Base-by-base conservation (phyloP, 1,140 invertebrate species). In the Aphis gossypii region DNA sequence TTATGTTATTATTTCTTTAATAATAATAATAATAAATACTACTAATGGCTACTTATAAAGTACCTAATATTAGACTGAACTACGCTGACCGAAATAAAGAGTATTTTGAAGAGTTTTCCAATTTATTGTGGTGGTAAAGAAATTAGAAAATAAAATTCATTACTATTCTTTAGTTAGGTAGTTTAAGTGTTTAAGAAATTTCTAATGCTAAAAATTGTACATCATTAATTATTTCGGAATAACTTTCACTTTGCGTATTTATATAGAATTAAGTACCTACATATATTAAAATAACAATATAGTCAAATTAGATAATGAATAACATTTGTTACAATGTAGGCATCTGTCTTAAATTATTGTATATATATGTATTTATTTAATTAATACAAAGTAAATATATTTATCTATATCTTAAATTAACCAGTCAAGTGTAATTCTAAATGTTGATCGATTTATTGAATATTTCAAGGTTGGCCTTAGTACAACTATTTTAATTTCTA, bases 201-300 rank as follows among this genome's bases (percentile, higher is more conserved):
- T 84, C 82, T 38, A 84, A 84, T 41, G 23, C 20, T 84, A 9
- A 38, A 38, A 35, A 41, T 38, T 84, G 35, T 41, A 38, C 82
- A 84, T 23, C 38, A 84, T 84, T 44, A 44, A 84, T 84, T 84
- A 87, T 46, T 87, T 48, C 18, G 30, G 46, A 87, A 87, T 87
- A 87, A 46, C 83, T 87, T 87, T 87, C 44, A 46, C 84, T 87
- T 87, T 14, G 84, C 48, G 25, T 2, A 87, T 46, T 87, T 48
- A 68, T 87, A 1, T 48, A 46, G 41, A 46, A 46, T 46, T 46
- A 14, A 46, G 30, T 84, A 11, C 30, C 11, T 68, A 30, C 11
- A 2, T 68, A 68, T 68, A n/a, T 84, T 44, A 25, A 9, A 23
- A 44, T 44, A 23, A 84, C 83, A 44, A 84, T 44, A 44, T 9